Base-by-base conservation (phyloP, 2,888 invertebrate genomes). In the Meiosimyza platycephala region DNA sequence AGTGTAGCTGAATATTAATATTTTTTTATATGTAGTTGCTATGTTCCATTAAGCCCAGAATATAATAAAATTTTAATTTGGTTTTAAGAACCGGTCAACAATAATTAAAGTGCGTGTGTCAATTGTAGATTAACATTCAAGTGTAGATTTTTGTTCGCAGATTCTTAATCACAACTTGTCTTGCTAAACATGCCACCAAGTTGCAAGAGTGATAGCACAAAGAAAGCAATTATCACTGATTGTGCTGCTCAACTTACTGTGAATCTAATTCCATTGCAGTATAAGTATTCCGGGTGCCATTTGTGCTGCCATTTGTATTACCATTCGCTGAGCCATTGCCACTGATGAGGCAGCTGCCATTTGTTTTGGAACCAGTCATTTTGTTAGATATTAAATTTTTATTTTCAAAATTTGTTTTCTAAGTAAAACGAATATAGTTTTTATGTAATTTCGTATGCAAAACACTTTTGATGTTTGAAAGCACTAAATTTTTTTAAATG, bases 321-420 rank as follows among this genome's bases (percentile, higher is more conserved):
- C 76, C 75, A 74, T 77, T 77, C 60, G 72, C 51, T 67, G 77
- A 76, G 15, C 52, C 52, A 52, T 77, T 80, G 68, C 73, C 72
- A 63, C 72, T 77, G 59, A 78, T 76, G 22, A 80, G 72, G 67
- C 76, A 75, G 52, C 50, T 73, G 73, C 75, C 79, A 60, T 80
- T 80, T 48, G 78, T 75, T 66, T 76, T 50, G 5, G 63, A 77
- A 70, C 83, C 82, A 48, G 83, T 83, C 83, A 83, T 83, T 75
- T 67, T 76, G 54, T 54, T 68, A 28, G 51, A 60, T 71, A 15
- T 66, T 52, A 70, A 63, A 70, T 16, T 59, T 73, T 71, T 60
- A 54, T 6, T 54, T 13, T 64, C 67, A 69, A 76, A 66, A 73
- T 74, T 66, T 70, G 51, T 72, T 70, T 33, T 55, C 6, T 11